A percentile compares a stretch with the other conserved stretches of the same genome.
These are phyloP conservation scores for Macrosiphum euphorbiae DNA, from an alignment of 2,888 invertebrate genomes.

Conservation along the genomic window DNA sequence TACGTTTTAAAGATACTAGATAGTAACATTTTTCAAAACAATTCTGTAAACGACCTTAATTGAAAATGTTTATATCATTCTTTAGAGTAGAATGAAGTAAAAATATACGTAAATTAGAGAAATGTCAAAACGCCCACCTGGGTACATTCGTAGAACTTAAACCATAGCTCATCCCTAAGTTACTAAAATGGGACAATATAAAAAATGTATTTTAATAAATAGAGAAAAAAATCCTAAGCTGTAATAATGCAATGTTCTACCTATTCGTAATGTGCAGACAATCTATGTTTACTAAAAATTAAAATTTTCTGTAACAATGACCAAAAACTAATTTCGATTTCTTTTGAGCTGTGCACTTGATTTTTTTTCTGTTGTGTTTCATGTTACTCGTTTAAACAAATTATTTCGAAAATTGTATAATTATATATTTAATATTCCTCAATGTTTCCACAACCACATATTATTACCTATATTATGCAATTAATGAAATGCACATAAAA, in stretches of 20 bases:
- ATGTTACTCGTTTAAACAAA: too few species aligned
- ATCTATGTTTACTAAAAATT: neutral
- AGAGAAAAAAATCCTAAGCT: neutral
- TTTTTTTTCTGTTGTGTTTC: neutral
- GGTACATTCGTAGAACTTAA: constrained; percentile 5
- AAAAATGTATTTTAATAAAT: neutral
- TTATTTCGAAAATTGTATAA: too few species aligned
- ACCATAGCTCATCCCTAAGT: neutral
- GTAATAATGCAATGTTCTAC: neutral
- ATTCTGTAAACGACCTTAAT: neutral
- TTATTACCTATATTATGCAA: too few species aligned
- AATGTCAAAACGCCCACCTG: constrained; percentile 32
- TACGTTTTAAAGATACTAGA: neutral
- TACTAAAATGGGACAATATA: neutral
- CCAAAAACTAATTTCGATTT: neutral
- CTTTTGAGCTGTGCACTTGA: neutral
- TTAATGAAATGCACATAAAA: too few species aligned
- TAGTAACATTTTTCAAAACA: neutral
- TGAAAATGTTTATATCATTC: neutral
- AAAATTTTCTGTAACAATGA: neutral
- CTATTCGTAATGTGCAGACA: neutral
- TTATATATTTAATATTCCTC: too few species aligned
- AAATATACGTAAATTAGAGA: constrained; percentile 28
- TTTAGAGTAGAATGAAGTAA: constrained; percentile 9
- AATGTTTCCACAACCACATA: too few species aligned